Percentiles rank a stretch among this genome's conserved stretches.
Evolutionary conservation across 2,888 invertebrate genomes (phyloP).

Genomic region (Drosophila helvetica): DNA sequence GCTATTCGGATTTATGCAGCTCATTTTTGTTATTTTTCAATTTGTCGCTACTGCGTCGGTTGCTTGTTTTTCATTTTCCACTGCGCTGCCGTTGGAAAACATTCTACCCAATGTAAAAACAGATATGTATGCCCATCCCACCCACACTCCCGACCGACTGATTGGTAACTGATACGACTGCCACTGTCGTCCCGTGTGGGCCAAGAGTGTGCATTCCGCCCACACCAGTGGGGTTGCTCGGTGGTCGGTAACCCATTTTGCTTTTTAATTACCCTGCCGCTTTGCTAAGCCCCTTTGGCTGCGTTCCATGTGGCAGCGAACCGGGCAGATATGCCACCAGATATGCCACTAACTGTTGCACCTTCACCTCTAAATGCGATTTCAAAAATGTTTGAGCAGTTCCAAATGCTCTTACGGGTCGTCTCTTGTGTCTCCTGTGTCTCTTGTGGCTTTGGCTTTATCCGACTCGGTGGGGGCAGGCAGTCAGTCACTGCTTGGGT

Average conservation of each 20-base stretch:
- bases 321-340: conserved; percentile 35
- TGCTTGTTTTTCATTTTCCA: conserved; percentile 43
- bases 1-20: not conserved
- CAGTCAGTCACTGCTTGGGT: conserved; percentile 56
- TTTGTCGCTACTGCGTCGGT: conserved; percentile 11
- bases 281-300: conserved; percentile 49
- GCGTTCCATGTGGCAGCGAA: conserved; percentile 39
- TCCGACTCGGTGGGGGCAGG: not conserved
- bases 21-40: conserved; percentile 39
- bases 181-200: not conserved
- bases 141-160: conserved; percentile 10
- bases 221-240: not conserved
- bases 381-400: conserved; percentile 77
- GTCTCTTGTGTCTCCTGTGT: conserved; percentile 7
- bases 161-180: conserved; percentile 31
- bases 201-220: conserved; percentile 14
- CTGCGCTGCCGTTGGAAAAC: conserved; percentile 13
- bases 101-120: conserved; percentile 27
- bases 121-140: conserved; percentile 18
- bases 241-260: conserved; percentile 51
- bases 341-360: conserved; percentile 70
- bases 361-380: conserved; percentile 76
- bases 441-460: conserved; percentile 3
- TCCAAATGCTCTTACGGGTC: conserved; percentile 67
- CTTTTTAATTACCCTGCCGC: conserved; percentile 51